phyloP scores from a whole-genome alignment of 2,113 vertebrate genomes.

The Phocoena phocoena region DNA sequence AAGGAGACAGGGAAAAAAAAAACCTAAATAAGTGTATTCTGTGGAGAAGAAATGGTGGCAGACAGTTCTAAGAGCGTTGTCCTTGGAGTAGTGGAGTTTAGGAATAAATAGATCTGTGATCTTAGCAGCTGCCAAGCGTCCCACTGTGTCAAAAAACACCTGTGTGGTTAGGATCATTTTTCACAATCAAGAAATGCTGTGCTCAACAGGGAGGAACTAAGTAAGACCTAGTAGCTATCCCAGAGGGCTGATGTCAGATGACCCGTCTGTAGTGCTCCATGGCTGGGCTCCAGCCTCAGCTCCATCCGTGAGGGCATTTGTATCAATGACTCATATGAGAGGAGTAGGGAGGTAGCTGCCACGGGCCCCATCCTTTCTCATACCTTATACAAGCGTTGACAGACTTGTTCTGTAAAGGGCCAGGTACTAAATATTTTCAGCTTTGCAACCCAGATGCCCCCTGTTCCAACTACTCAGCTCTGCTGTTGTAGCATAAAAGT shows the following conservation, averaged over 20 bases:
- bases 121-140: not conserved
- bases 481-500: not conserved
- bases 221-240: not conserved
- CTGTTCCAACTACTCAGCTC: not conserved
- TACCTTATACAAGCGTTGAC: not conserved
- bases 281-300: not conserved
- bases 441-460: not conserved
- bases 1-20: not conserved
- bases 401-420: not conserved
- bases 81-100: not conserved
- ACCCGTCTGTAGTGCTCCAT: rapidly evolving
- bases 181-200: not conserved
- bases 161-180: not conserved
- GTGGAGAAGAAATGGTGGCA: not conserved
- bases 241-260: not conserved
- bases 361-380: not conserved
- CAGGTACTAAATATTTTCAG: not conserved
- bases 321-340: not conserved
- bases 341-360: too few relatives aligned
- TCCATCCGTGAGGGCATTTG: not conserved
- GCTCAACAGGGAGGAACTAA: not conserved
- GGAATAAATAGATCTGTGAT: not conserved
- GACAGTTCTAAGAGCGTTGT: too few relatives aligned
- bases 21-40: not conserved
- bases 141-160: rapidly evolving